These are phyloP conservation scores for Onthophagus taurus DNA, from an alignment of 1,140 invertebrate genomes.

Conservation along the genomic window DNA sequence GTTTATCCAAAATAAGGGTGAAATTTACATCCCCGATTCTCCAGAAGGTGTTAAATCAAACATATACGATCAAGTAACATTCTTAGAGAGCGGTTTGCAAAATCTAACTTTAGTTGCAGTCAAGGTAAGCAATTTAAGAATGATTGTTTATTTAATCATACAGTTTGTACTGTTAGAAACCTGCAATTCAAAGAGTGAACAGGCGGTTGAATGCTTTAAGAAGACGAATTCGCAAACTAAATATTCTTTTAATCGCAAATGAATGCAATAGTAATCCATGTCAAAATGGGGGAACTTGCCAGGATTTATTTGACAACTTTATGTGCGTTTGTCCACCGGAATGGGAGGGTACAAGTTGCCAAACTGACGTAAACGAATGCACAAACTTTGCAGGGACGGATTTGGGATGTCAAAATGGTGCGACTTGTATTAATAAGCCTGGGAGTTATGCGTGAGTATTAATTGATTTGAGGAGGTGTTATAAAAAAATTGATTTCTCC, in stretches of 20 bases:
- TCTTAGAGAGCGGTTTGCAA: no score
- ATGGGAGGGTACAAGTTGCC: conserved; percentile 72
- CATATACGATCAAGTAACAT: no score
- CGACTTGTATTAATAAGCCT: conserved; percentile 68
- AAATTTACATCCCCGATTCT: background rate
- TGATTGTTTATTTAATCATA: no score
- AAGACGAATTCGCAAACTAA: conserved; percentile 16
- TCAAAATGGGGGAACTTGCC: conserved; percentile 72
- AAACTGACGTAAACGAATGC: conserved; percentile 83
- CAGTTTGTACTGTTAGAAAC: no score
- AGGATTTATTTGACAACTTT: conserved; percentile 60
- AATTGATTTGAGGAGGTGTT: no score
- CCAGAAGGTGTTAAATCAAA: background rate
- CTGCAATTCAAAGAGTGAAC: no score
- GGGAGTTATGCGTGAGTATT: conserved; percentile 79
- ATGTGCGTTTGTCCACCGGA: conserved; percentile 64
- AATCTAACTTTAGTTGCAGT: no score
- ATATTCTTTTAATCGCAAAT: conserved; percentile 37
- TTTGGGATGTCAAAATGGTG: conserved; percentile 90
- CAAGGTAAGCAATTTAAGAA: no score
- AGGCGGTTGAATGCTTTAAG: conserved; percentile 11
- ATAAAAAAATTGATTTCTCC: no score
- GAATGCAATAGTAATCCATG: conserved; percentile 69
- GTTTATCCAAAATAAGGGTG: background rate
- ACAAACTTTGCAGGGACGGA: conserved; percentile 67